Evolutionary conservation across 2,113 vertebrate genomes (phyloP), one percentile per base, ranked within the genome.

Genomic region (Tragelaphus buxtoni): DNA sequence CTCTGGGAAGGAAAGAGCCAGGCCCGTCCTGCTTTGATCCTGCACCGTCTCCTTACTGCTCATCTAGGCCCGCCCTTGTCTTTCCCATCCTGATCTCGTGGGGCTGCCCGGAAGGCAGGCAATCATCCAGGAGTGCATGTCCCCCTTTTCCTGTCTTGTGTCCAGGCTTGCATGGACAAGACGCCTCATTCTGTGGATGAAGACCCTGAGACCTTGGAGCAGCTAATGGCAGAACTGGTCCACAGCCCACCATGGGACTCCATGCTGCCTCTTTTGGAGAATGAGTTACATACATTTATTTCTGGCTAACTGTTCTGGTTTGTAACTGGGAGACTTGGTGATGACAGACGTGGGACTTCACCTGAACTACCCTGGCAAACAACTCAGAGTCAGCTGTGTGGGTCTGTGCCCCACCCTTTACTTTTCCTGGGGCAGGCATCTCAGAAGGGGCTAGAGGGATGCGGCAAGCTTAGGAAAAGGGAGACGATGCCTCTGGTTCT

Each of bases 381-480:
- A 89, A 26, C 14, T 60, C 22, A 42, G 17, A 16, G 7, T 17
- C 58, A 63, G 9, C 26, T 7, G 26, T n/a, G 65, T 1, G 4
- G 49, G 10, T 93, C 83, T 1, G 10, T 17, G 53, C 4, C 12
- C 2, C 12, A 3, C 0, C 76, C 2, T 12, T 24, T 11, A 7
- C n/a, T 63, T 45, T 55, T n/a, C 30, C 39, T 16, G 56, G n/a
- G 10, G 26, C 39, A 4, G 26, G 20, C 76, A 55, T 22, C 69
- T 95, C 26, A 45, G 24, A 87, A 92, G 55, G 20, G 39, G 8
- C 32, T 32, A 39, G 30, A 69, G 17, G 5, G 26, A 20, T 8
- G 26, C 24, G 11, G 16, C 42, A 76, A 84, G 30, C 11, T 84
- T 11, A 35, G 72, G 9, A 24, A 72, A 42, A 72, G 82, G 12